phyloP scores from a whole-genome alignment of 2,888 invertebrate species.

The Anagyrus pseudococci region DNA sequence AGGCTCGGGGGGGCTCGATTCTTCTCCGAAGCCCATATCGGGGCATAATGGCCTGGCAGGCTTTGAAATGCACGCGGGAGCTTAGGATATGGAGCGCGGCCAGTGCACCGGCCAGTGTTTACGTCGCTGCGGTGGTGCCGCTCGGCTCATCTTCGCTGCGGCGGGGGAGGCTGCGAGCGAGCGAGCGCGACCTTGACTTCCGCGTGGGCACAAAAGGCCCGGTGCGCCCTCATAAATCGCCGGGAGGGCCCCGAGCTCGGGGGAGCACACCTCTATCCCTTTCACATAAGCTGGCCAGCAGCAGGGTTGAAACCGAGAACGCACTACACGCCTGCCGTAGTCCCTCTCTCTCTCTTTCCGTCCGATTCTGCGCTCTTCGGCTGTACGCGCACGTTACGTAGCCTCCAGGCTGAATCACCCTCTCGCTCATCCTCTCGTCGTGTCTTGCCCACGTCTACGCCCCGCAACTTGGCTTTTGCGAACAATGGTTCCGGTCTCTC shows the following conservation, averaged over 20 bases:
- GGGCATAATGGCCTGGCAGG: too few relatives aligned
- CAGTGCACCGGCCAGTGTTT: constrained; percentile 48
- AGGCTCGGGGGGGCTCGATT: too few relatives aligned
- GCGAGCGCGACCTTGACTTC: constrained; percentile 54
- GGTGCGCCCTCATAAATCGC: constrained; percentile 56
- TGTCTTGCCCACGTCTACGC: neutral
- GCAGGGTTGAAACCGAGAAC: constrained; percentile 13
- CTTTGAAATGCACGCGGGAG: too few relatives aligned
- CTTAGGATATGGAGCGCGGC: too few relatives aligned
- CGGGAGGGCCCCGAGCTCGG: constrained; percentile 47
- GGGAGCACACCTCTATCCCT: constrained; percentile 14
- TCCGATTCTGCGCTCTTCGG: too few relatives aligned
- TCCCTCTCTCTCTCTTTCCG: too few relatives aligned
- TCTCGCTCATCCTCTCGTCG: neutral
- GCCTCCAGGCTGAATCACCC: neutral
- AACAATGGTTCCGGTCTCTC: constrained; percentile 22
- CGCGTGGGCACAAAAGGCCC: constrained; percentile 50
- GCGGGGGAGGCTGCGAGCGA: too few relatives aligned
- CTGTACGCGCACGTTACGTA: too few relatives aligned
- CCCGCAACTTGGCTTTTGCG: neutral
- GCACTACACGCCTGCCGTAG: too few relatives aligned
- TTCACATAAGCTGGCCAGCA: constrained; percentile 7
- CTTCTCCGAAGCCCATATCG: too few relatives aligned
- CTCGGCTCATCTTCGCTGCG: too few relatives aligned
- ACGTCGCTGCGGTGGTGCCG: constrained; percentile 52